Evolutionary conservation across 2,888 invertebrate species (phyloP), one percentile per base, ranked within the genome.

Genomic region (Cataglyphis cursor): DNA sequence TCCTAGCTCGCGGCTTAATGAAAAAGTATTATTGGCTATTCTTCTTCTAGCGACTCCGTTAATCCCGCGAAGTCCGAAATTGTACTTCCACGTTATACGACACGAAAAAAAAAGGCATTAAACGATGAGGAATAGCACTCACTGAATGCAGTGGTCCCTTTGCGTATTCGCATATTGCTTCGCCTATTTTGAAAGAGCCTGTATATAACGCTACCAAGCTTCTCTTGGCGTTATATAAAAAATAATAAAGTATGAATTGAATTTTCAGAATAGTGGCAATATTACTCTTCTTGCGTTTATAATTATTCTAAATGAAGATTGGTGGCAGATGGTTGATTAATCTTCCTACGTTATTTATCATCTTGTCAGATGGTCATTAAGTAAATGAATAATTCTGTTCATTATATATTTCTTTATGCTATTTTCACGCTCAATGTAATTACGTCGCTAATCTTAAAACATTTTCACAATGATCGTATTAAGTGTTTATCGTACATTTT

Each of bases 11-110:
- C 84, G 84, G 89, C 88, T 92, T 92, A 91, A 93, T 92, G 92
- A 92, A 94, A 93, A 93, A 92, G 91, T 92, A 92, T 93, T 92
- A 92, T 92, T 92, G 92, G 90, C 90, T 92, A 89, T 91, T 90
- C 89, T 88, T 90, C 87, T 88, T 84, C 74, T 82, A 85, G 74
- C 83, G 83, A 85, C 61, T 70, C 65, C 62, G 74, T 65, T 87
- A 85, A 88, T 87, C 85, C 78, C 74, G 35, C 68, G 59, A 75
- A 54, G 85, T 82, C 75, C 82, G 81, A 87, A 89, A 92, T 91
- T 89, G 84, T 84, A 81, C 87, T 87, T 87, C 86, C 86, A 84
- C 66, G 72, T 88, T 88, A 54, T 44, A 65, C 82, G 75, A 86
- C 84, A 78, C 82, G 64, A 59, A 54, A 81, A 82, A 73, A 62